phyloP scores from a whole-genome alignment of 2,113 vertebrate genomes.

The Echinops telfairi region DNA sequence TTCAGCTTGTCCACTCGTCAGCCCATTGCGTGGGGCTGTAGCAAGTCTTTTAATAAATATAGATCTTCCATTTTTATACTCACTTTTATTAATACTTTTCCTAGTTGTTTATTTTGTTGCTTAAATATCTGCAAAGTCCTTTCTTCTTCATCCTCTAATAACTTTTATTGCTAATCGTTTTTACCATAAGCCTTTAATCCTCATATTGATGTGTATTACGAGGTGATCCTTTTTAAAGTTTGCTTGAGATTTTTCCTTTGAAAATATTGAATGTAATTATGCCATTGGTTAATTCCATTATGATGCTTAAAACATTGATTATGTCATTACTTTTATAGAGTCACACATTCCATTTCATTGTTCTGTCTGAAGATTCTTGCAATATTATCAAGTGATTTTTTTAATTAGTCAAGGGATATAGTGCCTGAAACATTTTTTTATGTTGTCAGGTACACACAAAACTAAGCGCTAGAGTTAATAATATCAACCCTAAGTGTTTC shows the following conservation, averaged over 20 bases:
- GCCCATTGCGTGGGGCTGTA: neutral
- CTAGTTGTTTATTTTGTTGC: neutral
- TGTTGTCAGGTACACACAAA: neutral
- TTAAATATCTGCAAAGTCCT: neutral
- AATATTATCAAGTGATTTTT: neutral
- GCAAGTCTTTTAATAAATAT: neutral
- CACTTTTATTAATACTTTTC: neutral
- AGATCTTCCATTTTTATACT: slow-evolving; percentile 20
- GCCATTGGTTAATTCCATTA: slow-evolving; percentile 11
- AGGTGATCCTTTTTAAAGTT: neutral
- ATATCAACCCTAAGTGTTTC: neutral
- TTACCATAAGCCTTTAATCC: slow-evolving; percentile 60
- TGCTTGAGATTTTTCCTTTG: slow-evolving; percentile 13
- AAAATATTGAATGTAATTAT: slow-evolving; percentile 25
- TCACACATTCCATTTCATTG: neutral
- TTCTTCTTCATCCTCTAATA: slow-evolving; percentile 36
- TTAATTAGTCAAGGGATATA: neutral
- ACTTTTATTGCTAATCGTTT: slow-evolving; percentile 23
- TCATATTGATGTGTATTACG: neutral
- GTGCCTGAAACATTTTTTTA: neutral
- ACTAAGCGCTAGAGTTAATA: neutral
- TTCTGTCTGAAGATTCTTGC: neutral
- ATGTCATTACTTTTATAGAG: neutral
- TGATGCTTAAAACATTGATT: slow-evolving; percentile 4
- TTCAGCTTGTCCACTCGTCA: neutral